Evolutionary conservation across 2,113 vertebrate species (phyloP).

Genomic region (Benitochromis conjunctus): DNA sequence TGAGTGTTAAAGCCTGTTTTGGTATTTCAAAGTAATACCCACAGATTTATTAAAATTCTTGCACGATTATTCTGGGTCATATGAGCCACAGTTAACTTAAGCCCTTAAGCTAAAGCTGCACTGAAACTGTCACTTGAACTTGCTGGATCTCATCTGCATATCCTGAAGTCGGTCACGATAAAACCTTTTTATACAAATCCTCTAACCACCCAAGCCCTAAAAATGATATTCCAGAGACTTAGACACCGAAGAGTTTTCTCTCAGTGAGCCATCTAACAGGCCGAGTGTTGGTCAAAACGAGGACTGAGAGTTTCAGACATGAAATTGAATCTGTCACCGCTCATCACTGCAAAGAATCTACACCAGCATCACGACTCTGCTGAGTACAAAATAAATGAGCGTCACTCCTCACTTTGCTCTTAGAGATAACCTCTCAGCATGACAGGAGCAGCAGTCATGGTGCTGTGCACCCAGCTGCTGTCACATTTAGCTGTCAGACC

Average conservation of each 20-base stretch:
- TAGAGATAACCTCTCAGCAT: slow-evolving; percentile 10
- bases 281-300: background rate
- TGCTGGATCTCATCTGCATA: background rate
- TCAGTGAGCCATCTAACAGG: background rate
- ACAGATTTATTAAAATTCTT: background rate
- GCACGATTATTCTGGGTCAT: background rate
- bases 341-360: background rate
- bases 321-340: slow-evolving; percentile 40
- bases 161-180: background rate
- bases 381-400: slow-evolving; percentile 28
- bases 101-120: background rate
- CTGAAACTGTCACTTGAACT: background rate
- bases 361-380: background rate
- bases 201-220: background rate
- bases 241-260: background rate
- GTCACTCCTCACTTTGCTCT: background rate
- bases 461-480: background rate
- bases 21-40: background rate
- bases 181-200: background rate
- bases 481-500: slow-evolving; percentile 4
- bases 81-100: background rate
- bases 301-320: slow-evolving; percentile 2
- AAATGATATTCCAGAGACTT: background rate
- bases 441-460: background rate
- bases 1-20: background rate